These are phyloP conservation scores for Collichthys lucidus DNA, from an alignment of 2,113 vertebrate genomes.

Conservation along the genomic window DNA sequence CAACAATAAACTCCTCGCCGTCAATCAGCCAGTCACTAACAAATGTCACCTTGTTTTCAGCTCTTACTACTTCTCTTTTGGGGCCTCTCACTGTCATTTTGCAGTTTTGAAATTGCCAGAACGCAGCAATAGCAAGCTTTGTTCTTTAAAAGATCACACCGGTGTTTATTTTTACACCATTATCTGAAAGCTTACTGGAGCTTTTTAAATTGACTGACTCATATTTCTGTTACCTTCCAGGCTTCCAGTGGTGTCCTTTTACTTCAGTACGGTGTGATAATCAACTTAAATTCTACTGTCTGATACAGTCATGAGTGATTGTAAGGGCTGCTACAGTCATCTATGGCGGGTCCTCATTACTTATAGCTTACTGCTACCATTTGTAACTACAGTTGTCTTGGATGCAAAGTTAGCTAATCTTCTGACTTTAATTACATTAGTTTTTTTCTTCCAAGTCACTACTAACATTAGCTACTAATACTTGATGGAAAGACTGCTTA, in stretches of 20 bases:
- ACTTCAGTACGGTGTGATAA: neutral
- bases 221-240: conserved; percentile 8
- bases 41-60: conserved; percentile 65
- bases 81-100: conserved; percentile 53
- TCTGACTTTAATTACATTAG: too few relatives aligned
- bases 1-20: conserved; percentile 61
- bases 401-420: too few relatives aligned
- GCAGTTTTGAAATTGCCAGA: conserved; percentile 57
- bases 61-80: conserved; percentile 40
- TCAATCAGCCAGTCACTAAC: conserved; percentile 64
- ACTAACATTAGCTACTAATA: too few relatives aligned
- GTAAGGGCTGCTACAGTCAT: too few relatives aligned
- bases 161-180: conserved; percentile 41
- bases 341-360: too few relatives aligned
- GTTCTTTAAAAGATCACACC: conserved; percentile 36
- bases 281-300: neutral
- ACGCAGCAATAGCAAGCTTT: conserved; percentile 50
- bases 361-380: too few relatives aligned
- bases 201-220: conserved; percentile 36
- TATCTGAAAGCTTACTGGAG: neutral
- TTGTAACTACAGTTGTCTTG: too few relatives aligned
- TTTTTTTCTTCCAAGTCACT: too few relatives aligned
- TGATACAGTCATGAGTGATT: too few relatives aligned
- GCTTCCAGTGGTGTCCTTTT: conserved; percentile 4
- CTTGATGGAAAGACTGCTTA: too few relatives aligned